Conservation (phyloP, 2,113 vertebrate genomes). For the Misgurnus mizolepis region DNA sequence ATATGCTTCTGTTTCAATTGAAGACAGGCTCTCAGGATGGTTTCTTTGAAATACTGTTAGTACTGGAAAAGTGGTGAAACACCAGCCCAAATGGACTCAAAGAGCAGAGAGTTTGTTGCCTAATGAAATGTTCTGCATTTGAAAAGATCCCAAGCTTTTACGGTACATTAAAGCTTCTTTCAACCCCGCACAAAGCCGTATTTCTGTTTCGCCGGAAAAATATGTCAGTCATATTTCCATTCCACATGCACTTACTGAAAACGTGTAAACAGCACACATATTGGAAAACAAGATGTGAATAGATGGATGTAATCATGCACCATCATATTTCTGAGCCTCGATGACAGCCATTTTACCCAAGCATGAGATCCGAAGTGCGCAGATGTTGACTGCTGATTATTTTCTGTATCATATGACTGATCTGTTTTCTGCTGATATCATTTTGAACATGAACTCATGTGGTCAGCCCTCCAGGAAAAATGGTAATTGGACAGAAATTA, state of each 20-base stretch:
- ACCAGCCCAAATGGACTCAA: conserved; percentile 6
- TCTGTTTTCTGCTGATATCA: conserved; percentile 2
- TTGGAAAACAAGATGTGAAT: not conserved
- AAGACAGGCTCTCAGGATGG: not conserved
- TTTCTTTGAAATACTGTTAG: not conserved
- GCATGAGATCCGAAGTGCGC: not conserved
- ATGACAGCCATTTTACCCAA: not conserved
- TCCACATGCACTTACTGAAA: not conserved
- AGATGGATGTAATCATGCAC: not conserved
- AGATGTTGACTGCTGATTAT: not conserved
- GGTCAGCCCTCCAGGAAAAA: not conserved
- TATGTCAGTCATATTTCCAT: not conserved
- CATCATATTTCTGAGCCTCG: not conserved
- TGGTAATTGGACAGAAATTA: conserved; percentile 36
- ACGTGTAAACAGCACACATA: not conserved
- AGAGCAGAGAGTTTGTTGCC: not conserved
- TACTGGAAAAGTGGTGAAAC: not conserved
- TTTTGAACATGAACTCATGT: not conserved
- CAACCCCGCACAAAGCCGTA: not conserved
- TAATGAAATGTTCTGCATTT: conserved; percentile 8
- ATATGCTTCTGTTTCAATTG: conserved; percentile 1
- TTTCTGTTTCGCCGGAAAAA: not conserved
- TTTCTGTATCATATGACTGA: not conserved
- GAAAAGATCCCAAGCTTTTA: not conserved
- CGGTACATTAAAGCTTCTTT: not conserved